Evolutionary conservation across 2,113 vertebrate genomes (phyloP), one percentile per base, ranked within the genome.

Genomic region (Paedocypris sp.): DNA sequence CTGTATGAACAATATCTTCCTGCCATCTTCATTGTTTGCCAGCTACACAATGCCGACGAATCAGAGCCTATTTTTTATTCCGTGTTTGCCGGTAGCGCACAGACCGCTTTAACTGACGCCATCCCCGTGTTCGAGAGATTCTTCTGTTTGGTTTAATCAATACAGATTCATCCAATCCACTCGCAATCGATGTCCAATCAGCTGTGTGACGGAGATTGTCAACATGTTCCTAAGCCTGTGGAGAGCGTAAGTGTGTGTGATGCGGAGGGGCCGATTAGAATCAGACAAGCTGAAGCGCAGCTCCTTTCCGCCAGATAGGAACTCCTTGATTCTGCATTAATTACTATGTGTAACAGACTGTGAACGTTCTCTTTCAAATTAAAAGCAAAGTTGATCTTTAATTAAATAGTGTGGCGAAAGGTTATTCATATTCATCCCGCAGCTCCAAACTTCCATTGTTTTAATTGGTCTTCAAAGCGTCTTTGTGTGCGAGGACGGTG

Each of bases 351-450:
- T 71, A 74, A 68, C 69, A 60, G 69, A 73, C 64, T 75, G 73
- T 76, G 74, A 77, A 75, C 49, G 19, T 62, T 61, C 25, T 42
- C 51, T 46, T 62, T 73, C 64, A 60, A 65, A 76, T 73, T 77
- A 75, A 64, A 71, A 72, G 66, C 61, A 68, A 76, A 79, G 53
- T 78, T 77, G 63, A 73, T 80, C 67, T 48, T 67, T 79, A 75
- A 79, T 75, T 73, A 74, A 71, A 74, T 49, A 64, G 49, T 60
- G 53, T 22, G 47, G 62, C 60, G 65, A 73, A 66, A 71, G 52
- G 66, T 75, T 69, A 67, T 48, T 62, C 35, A 67, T 48, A 71
- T 69, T 38, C 32, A 11, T 19, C 56, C 32, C 49, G 63, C 62
- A 32, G 53, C 52, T 62, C 52, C 42, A 54, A 77, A 74, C 74